These are phyloP conservation scores for Tolmerus cingulatus DNA, from an alignment of 2,888 invertebrate genomes.

Conservation along the genomic window DNA sequence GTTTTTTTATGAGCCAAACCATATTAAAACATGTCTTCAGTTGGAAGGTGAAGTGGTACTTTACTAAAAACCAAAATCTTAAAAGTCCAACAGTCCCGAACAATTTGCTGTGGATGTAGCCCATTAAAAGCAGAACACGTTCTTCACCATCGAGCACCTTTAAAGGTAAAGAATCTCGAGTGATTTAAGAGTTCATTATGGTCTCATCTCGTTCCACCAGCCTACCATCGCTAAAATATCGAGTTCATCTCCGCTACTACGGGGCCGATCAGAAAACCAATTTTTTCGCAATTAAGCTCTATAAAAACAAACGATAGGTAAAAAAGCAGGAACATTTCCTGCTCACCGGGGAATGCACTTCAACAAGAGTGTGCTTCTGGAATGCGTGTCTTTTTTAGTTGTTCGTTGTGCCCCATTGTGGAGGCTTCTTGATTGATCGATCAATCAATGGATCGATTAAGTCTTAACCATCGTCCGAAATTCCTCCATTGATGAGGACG, in stretches of 20 bases:
- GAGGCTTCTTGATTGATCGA: constrained; percentile 3
- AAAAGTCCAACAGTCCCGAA: background rate
- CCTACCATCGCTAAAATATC: background rate
- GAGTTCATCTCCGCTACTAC: background rate
- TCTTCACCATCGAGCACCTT: background rate
- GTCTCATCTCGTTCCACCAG: background rate
- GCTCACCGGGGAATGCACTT: background rate
- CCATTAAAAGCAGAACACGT: background rate
- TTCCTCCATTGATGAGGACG: background rate
- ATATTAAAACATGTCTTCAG: background rate
- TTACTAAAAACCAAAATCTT: background rate
- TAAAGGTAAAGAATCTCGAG: background rate
- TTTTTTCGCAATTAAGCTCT: background rate
- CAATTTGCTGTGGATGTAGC: background rate
- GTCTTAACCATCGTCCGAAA: background rate
- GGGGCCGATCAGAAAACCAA: background rate
- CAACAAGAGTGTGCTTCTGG: background rate
- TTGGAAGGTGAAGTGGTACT: background rate
- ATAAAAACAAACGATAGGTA: background rate
- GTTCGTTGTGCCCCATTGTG: background rate
- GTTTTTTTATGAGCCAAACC: background rate
- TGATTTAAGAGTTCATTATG: background rate
- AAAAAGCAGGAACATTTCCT: background rate
- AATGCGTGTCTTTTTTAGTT: background rate
- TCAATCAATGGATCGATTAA: constrained; percentile 5